A percentile compares a stretch with the other conserved stretches of the same genome.
These are phyloP conservation scores for Amblyjoppa proteus DNA, from an alignment of 2,888 invertebrate genomes.

Conservation along the genomic window DNA sequence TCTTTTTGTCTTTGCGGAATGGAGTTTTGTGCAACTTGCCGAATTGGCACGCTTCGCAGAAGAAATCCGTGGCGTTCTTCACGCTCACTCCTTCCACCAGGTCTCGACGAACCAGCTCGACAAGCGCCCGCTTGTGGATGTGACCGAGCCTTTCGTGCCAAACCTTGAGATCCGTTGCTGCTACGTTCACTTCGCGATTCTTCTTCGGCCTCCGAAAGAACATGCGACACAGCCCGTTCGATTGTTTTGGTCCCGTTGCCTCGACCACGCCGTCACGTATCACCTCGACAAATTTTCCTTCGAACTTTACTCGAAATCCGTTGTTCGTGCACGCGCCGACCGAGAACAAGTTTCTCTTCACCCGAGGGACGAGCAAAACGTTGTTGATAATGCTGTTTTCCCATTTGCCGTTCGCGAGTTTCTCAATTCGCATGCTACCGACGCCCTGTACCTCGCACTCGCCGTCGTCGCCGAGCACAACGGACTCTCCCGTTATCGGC, in stretches of 20 bases:
- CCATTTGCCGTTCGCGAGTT: conserved; percentile 73
- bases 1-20: conserved; percentile 44
- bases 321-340: conserved; percentile 76
- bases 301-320: conserved; percentile 71
- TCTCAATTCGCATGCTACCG: conserved; percentile 72
- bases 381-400: conserved; percentile 67
- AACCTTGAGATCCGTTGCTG: conserved; percentile 57
- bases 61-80: conserved; percentile 61
- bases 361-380: conserved; percentile 77
- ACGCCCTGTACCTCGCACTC: conserved; percentile 70
- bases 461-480: conserved; percentile 4
- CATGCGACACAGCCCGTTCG: conserved; percentile 73
- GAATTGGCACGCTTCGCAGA: conserved; percentile 69
- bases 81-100: conserved; percentile 65
- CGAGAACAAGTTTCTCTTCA: conserved; percentile 79
- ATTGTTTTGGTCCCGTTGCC: conserved; percentile 65
- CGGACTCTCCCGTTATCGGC: conserved; percentile 52
- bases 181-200: conserved; percentile 67
- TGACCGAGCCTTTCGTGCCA: conserved; percentile 73
- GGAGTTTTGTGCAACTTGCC: conserved; percentile 55
- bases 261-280: conserved; percentile 56
- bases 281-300: conserved; percentile 67
- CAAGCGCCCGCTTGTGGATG: conserved; percentile 68
- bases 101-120: conserved; percentile 67
- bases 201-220: conserved; percentile 65